Base-by-base conservation (phyloP, 2,888 invertebrate species). In the Spisula subtruncata region DNA sequence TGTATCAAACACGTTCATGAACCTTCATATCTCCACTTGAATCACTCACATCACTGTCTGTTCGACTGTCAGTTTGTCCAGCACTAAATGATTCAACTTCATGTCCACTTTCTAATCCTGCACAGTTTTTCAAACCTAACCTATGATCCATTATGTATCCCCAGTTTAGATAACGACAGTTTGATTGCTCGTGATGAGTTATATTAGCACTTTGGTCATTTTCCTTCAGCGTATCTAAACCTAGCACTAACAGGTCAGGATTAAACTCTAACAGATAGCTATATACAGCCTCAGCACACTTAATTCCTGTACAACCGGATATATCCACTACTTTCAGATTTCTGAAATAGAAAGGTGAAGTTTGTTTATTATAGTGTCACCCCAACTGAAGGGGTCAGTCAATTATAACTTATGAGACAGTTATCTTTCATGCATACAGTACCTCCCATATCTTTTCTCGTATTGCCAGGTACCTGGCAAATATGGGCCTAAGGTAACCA, bases 281-380 rank as follows among this genome's bases (percentile, higher is more conserved):
- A 0, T 96, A 96, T 6, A 97, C 94, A 84, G 97, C 94, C 32
- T 96, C 96, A 6, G 95, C 84, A 80, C 97, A 94, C 86, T 95
- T 85, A 16, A 97, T 93, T 35, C 95, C 92, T 41, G 96, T 94
- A 89, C 97, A 94, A 82, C 97, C 95, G 60, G 96, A 95, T 18
- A 97, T 92, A 8, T 96, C 95, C 20, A 97, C 94, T 46, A 95
- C 96, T 90, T 96, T 96, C 85, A 97, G 93, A 5, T 97, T 97
- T 82, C 97, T 97, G 93, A 4, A 95, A 94, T 75, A 18, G 14
- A 75, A 75, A 75, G n/a, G n/a, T n/a, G n/a, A n/a, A n/a, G n/a
- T n/a, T n/a, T n/a, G n/a, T n/a, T n/a, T n/a, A n/a, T 14, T n/a
- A n/a, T n/a, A n/a, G n/a, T n/a, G n/a, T n/a, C n/a, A n/a, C n/a